These are phyloP conservation scores for Pandemis corylana DNA, from an alignment of 2,888 invertebrate genomes.

Conservation along the genomic window DNA sequence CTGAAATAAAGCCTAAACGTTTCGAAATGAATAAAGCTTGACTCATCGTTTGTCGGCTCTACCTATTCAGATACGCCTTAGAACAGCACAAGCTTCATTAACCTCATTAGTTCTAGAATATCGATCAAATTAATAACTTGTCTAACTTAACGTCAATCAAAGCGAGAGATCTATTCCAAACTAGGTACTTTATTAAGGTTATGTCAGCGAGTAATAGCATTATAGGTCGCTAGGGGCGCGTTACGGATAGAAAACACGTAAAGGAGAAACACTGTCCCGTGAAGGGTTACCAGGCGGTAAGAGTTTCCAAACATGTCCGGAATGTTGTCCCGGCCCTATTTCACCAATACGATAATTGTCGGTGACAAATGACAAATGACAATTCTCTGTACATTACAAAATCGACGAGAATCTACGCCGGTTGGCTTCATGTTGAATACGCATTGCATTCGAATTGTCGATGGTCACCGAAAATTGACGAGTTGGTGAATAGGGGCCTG, in stretches of 20 bases:
- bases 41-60: too few relatives aligned
- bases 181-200: constrained; percentile 7
- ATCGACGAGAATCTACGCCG: too few relatives aligned
- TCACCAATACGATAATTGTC: too few relatives aligned
- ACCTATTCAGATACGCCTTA: not conserved
- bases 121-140: not conserved
- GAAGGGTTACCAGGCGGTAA: not conserved
- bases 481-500: too few relatives aligned
- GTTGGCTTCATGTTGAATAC: too few relatives aligned
- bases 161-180: not conserved
- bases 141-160: not conserved
- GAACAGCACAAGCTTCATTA: not conserved
- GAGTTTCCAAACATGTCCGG: not conserved
- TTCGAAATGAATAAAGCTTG: too few relatives aligned
- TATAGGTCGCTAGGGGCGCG: constrained; percentile 23
- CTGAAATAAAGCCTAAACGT: too few relatives aligned
- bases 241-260: constrained; percentile 5
- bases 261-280: not conserved
- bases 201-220: constrained; percentile 28
- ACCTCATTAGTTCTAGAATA: not conserved
- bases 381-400: too few relatives aligned
- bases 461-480: too few relatives aligned
- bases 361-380: too few relatives aligned
- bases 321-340: not conserved
- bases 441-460: too few relatives aligned